Evolutionary conservation across 2,888 invertebrate genomes (phyloP).

Genomic region (Chydorus sphaericus): DNA sequence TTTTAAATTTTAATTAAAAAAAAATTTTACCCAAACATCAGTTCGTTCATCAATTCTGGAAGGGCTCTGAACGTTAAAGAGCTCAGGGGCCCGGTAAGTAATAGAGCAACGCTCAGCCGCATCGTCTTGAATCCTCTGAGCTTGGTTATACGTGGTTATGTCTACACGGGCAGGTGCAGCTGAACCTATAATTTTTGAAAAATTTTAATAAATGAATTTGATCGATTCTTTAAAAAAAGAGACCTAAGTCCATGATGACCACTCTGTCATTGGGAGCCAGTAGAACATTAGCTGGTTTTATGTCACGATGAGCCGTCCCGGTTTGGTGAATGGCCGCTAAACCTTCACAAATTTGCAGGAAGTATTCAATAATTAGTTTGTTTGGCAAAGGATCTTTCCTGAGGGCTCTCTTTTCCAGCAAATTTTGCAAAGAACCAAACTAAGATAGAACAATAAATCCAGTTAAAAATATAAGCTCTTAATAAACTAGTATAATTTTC

Average conservation of each 20-base stretch:
- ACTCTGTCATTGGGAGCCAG: constrained; percentile 46
- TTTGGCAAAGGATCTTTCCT: constrained; percentile 45
- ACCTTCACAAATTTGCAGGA: constrained; percentile 56
- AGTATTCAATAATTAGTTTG: constrained; percentile 49
- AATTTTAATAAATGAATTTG: background rate
- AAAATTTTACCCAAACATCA: constrained; percentile 59
- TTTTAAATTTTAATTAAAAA: constrained; percentile 50
- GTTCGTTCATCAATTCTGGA: constrained; percentile 66
- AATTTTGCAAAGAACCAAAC: constrained; percentile 57
- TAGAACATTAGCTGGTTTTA: constrained; percentile 74
- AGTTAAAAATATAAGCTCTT: constrained; percentile 9
- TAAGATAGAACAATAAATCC: constrained; percentile 25
- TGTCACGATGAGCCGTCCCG: constrained; percentile 64
- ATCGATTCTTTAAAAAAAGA: constrained; percentile 2
- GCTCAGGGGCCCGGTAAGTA: constrained; percentile 74
- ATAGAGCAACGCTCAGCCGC: constrained; percentile 75
- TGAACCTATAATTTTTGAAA: constrained; percentile 22
- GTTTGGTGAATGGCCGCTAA: constrained; percentile 56
- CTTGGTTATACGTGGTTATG: constrained; percentile 48
- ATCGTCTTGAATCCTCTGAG: constrained; percentile 55
- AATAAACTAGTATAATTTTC: constrained; percentile 6
- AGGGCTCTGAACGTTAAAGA: constrained; percentile 69
- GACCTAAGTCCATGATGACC: constrained; percentile 67
- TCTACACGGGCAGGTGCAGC: constrained; percentile 29
- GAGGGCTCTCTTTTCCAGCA: constrained; percentile 43